These are phyloP conservation scores for Pseudonaja textilis DNA, from an alignment of 2,113 vertebrate species.

Conservation along the genomic window DNA sequence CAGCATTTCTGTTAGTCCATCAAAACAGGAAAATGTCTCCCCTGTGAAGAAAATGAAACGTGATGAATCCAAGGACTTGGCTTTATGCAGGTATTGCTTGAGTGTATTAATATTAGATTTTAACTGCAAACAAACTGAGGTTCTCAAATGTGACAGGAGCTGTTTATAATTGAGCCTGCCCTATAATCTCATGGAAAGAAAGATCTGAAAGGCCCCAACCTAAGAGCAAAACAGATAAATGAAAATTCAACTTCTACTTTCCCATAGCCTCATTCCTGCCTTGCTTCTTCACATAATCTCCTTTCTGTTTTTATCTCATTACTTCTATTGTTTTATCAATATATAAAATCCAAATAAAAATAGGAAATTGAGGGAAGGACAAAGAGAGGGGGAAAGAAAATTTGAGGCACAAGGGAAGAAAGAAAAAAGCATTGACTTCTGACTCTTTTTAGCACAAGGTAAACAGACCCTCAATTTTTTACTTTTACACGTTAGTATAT, in stretches of 20 bases:
- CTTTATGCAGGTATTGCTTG: slow-evolving; percentile 80
- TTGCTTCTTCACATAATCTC: background rate
- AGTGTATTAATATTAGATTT: background rate
- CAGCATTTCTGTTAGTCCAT: slow-evolving; percentile 65
- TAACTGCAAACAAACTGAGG: background rate
- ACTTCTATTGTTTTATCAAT: background rate
- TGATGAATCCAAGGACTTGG: slow-evolving; percentile 88
- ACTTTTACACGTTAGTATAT: background rate
- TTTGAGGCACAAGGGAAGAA: background rate
- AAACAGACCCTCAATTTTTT: background rate
- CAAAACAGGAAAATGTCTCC: slow-evolving; percentile 82
- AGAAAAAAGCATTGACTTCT: background rate
- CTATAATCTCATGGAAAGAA: too few species aligned
- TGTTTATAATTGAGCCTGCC: background rate
- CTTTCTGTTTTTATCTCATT: background rate
- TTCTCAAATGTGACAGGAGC: background rate
- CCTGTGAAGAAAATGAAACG: slow-evolving; percentile 87
- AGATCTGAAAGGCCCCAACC: background rate
- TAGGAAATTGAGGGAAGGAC: background rate
- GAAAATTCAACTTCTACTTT: background rate
- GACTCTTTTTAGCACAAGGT: background rate
- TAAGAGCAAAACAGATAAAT: background rate
- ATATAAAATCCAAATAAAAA: background rate
- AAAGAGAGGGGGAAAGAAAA: background rate
- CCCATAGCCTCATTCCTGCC: background rate